Base-by-base conservation (phyloP, 2,888 invertebrate species). In the Heliconius charithonia region DNA sequence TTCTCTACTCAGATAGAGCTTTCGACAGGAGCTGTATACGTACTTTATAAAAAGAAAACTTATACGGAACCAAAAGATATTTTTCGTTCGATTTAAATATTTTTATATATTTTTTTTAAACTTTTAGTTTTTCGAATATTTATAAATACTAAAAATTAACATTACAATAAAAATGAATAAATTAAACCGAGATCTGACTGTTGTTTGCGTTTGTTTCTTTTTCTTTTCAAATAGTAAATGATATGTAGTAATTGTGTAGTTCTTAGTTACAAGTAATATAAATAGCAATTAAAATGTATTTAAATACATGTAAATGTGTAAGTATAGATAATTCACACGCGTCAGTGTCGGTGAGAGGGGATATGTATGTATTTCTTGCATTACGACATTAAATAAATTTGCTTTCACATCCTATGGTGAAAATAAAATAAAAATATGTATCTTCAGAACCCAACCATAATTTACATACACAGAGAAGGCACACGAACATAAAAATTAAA, bases 361-460 rank as follows among this genome's bases (percentile, higher is more conserved):
- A 32, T 67, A 71, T 12, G 59, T 76, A 75, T 78, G 59, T 76
- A 75, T 78, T 76, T 81, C 70, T 80, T 78, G 76, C 67, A 78
- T 80, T 76, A 78, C 78, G 76, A 81, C 77, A 79, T 74, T 63
- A 67, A 80, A 37, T 56, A 65, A 75, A 41, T 78, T 76, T 62
- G 63, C 78, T 81, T 80, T 80, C 76, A 80, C 80, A 79, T 80
- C 63, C 74, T 75, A 71, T 22, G 13, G 27, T 70, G 74, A 66
- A 79, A 76, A 79, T 37, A 67, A 67, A 51, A n/a, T n/a, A 32
- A n/a, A 66, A 67, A 22, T 16, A 45, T 41, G 62, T 37, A 19
- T n/a, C n/a, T 32, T n/a, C 62, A 27, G 41, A 22, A 22, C 19
- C 19, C 7, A 19, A 19, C 65, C 56, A 56, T 3, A 66, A 3